Evolutionary conservation across 2,797 vertebrate genomes (phyloP), one percentile per base, ranked within the genome.

Genomic region (Etheostoma nigrum): DNA sequence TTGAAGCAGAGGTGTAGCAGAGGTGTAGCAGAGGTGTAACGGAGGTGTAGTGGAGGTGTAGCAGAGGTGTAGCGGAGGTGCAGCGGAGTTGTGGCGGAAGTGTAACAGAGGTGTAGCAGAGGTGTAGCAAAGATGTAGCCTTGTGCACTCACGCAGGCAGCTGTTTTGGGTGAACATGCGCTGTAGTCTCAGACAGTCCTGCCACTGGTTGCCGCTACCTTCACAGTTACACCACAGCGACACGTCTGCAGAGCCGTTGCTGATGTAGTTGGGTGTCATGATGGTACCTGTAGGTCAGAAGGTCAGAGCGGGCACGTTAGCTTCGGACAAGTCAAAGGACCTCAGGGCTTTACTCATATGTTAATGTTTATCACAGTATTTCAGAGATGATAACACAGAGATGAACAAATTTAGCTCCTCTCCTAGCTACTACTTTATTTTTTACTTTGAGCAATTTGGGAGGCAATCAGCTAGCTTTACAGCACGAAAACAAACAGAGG

Each of bases 221-320:
- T 96, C 95, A 83, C 98, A 99, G 13, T 95, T 96, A 59, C 98
- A 99, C 96, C 96, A 97, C 91, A 98, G 93, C 1, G 97, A 96
- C 78, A 98, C 95, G 0, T 96, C 96, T 62, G 93, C 91, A 3
- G 96, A 98, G 91, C 92, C 92, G 87, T 97, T 98, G 73, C 95
- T 97, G 84, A 98, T 74, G 33, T 98, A 99, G 93, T 99, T 99
- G 58, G 98, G 98, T 11, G 98, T 99, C 96, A 99, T 96, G 78
- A 94, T 92, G 16, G 97, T 99, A 27, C 98, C 98, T 99, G 82
- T 5, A 47, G 60, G 68, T 66, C 30, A 86, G 33, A 79, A 30
- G 47, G 45, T 42, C 18, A 76, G 33, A 79, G 36, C 6, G 10
- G 15, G 54, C 15, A 47, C 12, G 33, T 58, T 53, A 5, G 12